Conservation (phyloP, 2,113 vertebrate genomes). For the Pteronura brasiliensis region DNA sequence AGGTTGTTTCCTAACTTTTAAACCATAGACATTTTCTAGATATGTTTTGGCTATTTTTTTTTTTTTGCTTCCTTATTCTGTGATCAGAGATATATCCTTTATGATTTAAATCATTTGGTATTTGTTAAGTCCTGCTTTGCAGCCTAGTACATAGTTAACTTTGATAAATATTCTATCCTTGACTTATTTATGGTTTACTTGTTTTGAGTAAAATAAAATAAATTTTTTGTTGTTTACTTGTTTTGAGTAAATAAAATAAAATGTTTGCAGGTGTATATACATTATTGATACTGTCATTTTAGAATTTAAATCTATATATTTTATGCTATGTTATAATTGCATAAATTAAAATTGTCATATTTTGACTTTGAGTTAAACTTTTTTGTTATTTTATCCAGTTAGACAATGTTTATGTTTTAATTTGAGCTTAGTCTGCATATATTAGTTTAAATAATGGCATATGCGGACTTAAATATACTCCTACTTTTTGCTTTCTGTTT, state of each 20-base stretch:
- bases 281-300: not conserved
- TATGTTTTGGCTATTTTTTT: no score
- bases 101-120: not conserved
- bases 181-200: not conserved
- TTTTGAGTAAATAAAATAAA: not conserved
- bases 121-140: not conserved
- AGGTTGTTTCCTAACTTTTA: not conserved
- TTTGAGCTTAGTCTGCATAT: not conserved
- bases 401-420: not conserved
- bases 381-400: not conserved
- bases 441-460: not conserved
- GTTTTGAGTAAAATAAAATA: not conserved
- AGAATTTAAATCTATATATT: not conserved
- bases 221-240: not conserved
- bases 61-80: not conserved
- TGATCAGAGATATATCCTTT: not conserved
- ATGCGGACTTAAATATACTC: not conserved
- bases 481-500: not conserved
- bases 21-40: not conserved
- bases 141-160: not conserved
- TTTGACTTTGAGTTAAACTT: not conserved
- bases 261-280: not conserved
- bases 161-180: not conserved
- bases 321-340: not conserved
- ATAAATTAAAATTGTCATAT: not conserved